Conservation (phyloP, 92 coral and sea anemone genomes). For the Porites divaricata region DNA sequence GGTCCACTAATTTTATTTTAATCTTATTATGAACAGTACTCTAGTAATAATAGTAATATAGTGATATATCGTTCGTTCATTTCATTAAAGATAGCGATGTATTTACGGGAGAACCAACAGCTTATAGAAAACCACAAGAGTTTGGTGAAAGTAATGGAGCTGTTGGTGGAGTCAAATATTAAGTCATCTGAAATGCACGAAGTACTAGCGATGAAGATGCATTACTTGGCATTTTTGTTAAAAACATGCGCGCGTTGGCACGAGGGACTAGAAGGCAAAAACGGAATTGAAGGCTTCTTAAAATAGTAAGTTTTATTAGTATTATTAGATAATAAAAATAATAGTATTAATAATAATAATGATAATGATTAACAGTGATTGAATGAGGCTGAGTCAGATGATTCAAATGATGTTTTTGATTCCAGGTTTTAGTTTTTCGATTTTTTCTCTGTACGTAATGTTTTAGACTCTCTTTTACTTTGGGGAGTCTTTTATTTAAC, state of each 20-base stretch:
- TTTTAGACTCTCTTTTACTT: too few species aligned
- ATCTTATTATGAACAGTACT: too few species aligned
- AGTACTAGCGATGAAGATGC: conserved; percentile 92
- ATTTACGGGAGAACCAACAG: conserved; percentile 72
- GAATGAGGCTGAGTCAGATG: too few species aligned
- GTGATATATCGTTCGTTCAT: neutral
- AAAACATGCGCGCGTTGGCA: conserved; percentile 88
- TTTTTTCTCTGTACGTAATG: too few species aligned
- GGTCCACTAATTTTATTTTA: too few species aligned
- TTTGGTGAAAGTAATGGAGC: conserved; percentile 81
- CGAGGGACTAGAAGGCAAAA: conserved; percentile 83
- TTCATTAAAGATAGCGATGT: conserved; percentile 68
- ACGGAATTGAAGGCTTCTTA: conserved; percentile 85
- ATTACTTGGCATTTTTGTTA: conserved; percentile 72
- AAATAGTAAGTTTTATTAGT: conserved; percentile 65
- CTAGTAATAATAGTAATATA: too few species aligned
- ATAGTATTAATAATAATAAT: too few species aligned
- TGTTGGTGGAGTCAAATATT: conserved; percentile 69
- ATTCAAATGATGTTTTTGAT: too few species aligned
- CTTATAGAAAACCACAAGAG: conserved; percentile 83
- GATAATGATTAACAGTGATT: too few species aligned
- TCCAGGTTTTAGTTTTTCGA: too few species aligned
- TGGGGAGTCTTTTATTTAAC: too few species aligned
- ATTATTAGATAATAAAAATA: too few species aligned
- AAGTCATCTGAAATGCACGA: conserved; percentile 76